Evolutionary conservation across 2,113 vertebrate genomes (phyloP), one percentile per base, ranked within the genome.

Genomic region (Callaeas wilsoni): DNA sequence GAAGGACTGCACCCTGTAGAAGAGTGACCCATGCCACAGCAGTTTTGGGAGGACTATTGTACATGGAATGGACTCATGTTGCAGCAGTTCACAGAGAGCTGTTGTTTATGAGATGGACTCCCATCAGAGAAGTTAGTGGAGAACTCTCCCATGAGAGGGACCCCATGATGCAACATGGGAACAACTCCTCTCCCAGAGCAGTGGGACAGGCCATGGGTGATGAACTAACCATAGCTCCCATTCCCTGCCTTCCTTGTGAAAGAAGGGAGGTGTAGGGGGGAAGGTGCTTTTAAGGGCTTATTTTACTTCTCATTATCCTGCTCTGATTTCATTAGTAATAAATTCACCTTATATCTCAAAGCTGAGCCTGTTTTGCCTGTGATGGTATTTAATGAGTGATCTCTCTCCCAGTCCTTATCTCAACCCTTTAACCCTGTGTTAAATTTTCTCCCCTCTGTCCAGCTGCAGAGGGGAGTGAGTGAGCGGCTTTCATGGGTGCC

Each of bases 101-200:
- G 53, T 9, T 39, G 41, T 27, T 49, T 23, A 25, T 42, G 30
- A 70, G 55, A n/a, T 50, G 35, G 30, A n/a, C 15, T n/a, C 44
- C 41, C 13, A 7, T 6, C 0, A 0, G 19, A 50, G 16, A 35
- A 50, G 44, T 82, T 35, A 14, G 9, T 0, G 0, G 27, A 56
- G 42, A 68, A 9, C 18, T 68, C 23, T 69, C 44, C 23, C 6
- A 5, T 33, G 23, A 11, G 42, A 59, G 30, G 18, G 53, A 49
- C 53, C 9, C 53, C 35, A 10, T 16, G 10, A 15, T 50, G 12
- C 30, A 50, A 12, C 25, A 2, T 23, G 9, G 20, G 32, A 60
- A 41, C 1, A 7, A 7, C 55, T 42, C 44, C 35, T 49, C 12
- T 60, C 46, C 35, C 65, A 19, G 35, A 60, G 19, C 32, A 52